Evolutionary conservation across 2,888 invertebrate genomes (phyloP).

Genomic region (Parascotia fuliginaria): DNA sequence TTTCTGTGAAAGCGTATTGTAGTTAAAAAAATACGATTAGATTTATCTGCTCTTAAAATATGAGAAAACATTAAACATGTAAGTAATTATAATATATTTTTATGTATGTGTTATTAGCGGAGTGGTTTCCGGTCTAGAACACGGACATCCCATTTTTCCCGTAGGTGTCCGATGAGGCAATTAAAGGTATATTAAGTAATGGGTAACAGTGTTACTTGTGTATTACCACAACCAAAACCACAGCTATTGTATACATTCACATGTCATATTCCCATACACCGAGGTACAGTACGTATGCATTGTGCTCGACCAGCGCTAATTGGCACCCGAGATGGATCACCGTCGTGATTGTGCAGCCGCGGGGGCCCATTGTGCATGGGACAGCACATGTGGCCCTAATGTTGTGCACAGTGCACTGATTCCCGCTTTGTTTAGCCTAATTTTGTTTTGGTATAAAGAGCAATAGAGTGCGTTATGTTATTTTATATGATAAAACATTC

Average conservation of each 20-base stretch:
- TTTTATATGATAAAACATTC: too few relatives aligned
- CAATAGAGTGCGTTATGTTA: background rate
- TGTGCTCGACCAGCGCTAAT: constrained; percentile 37
- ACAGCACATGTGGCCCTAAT: constrained; percentile 37
- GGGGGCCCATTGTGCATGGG: constrained; percentile 25
- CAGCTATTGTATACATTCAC: constrained; percentile 23
- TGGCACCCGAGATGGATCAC: constrained; percentile 50
- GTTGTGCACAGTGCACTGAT: constrained; percentile 7
- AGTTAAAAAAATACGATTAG: too few relatives aligned
- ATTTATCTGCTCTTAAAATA: too few relatives aligned
- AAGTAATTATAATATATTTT: too few relatives aligned
- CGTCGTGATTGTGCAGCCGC: constrained; percentile 34
- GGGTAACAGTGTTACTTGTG: too few relatives aligned
- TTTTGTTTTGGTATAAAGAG: constrained; percentile 1
- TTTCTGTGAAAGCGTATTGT: too few relatives aligned
- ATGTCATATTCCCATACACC: constrained; percentile 33
- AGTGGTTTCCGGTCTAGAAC: too few relatives aligned
- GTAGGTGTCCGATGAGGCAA: too few relatives aligned
- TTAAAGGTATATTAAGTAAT: too few relatives aligned
- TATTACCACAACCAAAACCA: constrained; percentile 21
- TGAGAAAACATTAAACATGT: too few relatives aligned
- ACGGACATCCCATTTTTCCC: too few relatives aligned
- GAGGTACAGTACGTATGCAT: constrained; percentile 7
- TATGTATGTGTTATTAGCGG: too few relatives aligned
- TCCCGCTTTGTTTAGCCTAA: constrained; percentile 1